Base-by-base conservation (phyloP, 2,888 invertebrate genomes). In the Ischnus inquisitorius region DNA sequence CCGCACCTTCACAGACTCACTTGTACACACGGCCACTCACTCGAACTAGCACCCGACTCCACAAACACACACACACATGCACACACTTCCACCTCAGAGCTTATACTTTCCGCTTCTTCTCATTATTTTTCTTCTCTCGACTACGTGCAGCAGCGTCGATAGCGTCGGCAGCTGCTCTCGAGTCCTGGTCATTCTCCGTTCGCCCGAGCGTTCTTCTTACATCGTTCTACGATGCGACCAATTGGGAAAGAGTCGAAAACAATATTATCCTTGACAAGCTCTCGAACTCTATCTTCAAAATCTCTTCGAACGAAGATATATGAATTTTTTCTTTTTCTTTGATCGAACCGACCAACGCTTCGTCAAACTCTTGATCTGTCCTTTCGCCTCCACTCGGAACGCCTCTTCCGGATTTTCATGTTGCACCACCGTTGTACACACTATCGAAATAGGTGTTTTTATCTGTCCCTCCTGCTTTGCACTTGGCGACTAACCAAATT, bases 341-440 rank as follows among this genome's bases (percentile, higher is more conserved):
- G 3, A 10, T 19, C 8, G 4, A 48, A 43, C 68, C 22, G 39
- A 22, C 51, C 57, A 4, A 43, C n/a, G 25, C 51, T 46, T 34
- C 83, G 81, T 89, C 86, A 88, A 84, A 85, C 85, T 87, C 85
- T 85, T 85, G 85, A 83, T 80, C 85, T 80, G 65, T 85, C 82
- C 69, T 82, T 83, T 72, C 72, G 81, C 72, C 88, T 87, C 86
- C 89, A 91, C 82, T 84, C 88, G 64, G 87, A 87, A 82, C 89
- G 90, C 86, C 87, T 89, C 88, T 90, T 90, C 84, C 90, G 89
- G 84, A 90, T 88, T 89, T 89, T 91, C 91, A 86, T 87, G 68
- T 69, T 82, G 68, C 74, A 64, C 74, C 16, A 28, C 34, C 43
- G 10, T 10, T n/a, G 10, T 19, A 8, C 43, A n/a, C 72, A 6